Percentiles rank a stretch among this genome's conserved stretches.
Evolutionary conservation across 2,113 vertebrate genomes (phyloP).

Genomic region (Bubalus kerabau): DNA sequence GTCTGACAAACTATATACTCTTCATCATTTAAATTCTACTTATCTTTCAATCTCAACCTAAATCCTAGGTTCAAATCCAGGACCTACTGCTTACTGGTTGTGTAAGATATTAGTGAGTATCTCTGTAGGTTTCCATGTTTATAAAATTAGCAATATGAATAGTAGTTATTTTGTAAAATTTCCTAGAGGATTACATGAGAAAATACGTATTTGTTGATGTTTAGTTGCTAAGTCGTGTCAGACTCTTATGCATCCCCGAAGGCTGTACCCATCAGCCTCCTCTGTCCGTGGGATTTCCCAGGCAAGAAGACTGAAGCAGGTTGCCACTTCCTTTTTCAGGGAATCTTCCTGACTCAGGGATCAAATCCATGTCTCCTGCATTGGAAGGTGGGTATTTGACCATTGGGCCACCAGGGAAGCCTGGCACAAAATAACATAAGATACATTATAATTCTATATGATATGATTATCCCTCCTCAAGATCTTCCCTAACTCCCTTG

Average conservation of each 20-base stretch:
- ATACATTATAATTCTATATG: background rate
- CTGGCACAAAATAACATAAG: background rate
- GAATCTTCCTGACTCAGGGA: background rate
- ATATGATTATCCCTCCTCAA: background rate
- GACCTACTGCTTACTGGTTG: background rate
- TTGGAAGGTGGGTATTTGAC: background rate
- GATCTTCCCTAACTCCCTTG: background rate
- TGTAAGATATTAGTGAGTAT: background rate
- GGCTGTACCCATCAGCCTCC: background rate
- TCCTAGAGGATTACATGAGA: background rate
- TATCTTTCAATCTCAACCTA: background rate
- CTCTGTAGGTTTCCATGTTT: background rate
- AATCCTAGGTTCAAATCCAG: background rate
- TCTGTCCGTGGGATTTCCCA: background rate
- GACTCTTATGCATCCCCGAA: background rate
- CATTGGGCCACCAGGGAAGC: background rate
- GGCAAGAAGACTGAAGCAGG: background rate
- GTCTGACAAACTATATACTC: background rate
- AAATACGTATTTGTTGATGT: background rate
- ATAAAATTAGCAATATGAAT: background rate
- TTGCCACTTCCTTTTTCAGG: background rate
- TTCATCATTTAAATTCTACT: background rate
- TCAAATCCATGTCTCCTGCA: background rate
- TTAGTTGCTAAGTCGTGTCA: background rate
- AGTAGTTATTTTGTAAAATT: background rate